These are phyloP conservation scores for Patiria miniata DNA, from an alignment of 35 echinoderm and acorn worm species.

Conservation along the genomic window DNA sequence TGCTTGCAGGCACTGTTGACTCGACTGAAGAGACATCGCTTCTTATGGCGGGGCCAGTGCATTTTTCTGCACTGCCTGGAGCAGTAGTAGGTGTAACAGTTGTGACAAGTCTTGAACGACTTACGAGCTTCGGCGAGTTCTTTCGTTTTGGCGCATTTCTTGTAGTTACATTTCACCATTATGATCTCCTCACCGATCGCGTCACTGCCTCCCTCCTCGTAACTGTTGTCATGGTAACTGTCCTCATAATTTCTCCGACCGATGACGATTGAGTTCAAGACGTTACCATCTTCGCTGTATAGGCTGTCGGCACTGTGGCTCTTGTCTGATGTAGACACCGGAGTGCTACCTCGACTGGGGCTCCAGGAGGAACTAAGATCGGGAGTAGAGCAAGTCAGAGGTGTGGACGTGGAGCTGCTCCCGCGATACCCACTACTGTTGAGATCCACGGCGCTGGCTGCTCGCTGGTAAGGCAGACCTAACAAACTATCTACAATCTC, in stretches of 20 bases:
- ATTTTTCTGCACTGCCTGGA: conserved; percentile 72
- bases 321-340: conserved; percentile 9
- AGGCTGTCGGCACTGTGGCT: conserved; percentile 37
- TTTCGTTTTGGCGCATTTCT: conserved; percentile 54
- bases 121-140: conserved; percentile 75
- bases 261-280: conserved; percentile 56
- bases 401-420: conserved; percentile 2
- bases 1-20: conserved; percentile 82
- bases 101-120: conserved; percentile 89
- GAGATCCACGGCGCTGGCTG: neutral
- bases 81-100: conserved; percentile 97
- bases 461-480: conserved; percentile 39
- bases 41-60: conserved; percentile 89
- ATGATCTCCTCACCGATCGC: conserved; percentile 38
- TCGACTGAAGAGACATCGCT: conserved; percentile 78
- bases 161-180: conserved; percentile 80
- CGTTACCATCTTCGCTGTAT: conserved; percentile 21
- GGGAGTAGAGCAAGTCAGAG: conserved; percentile 1
- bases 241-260: conserved; percentile 22
- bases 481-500: conserved; percentile 68
- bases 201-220: neutral
- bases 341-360: neutral
- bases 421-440: conserved; percentile 2
- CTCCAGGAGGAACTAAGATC: conserved; percentile 16
- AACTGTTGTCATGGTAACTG: neutral